These are phyloP conservation scores for Oligia strigilis DNA, from an alignment of 2,888 invertebrate species.

Conservation along the genomic window DNA sequence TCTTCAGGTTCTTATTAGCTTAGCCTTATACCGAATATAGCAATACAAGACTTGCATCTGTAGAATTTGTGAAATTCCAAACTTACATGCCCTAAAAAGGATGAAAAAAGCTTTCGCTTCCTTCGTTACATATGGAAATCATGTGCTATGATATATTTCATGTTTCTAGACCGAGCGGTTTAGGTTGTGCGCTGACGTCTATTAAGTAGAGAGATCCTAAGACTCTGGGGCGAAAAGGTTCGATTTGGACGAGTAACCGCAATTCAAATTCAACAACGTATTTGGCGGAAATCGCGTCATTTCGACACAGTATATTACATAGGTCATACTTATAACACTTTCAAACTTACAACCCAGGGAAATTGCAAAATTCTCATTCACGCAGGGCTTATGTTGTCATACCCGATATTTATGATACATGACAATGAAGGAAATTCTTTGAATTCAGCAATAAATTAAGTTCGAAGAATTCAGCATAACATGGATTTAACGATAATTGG, in stretches of 20 bases:
- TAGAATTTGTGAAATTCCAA: neutral
- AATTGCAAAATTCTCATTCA: neutral
- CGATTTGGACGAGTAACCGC: neutral
- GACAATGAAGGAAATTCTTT: neutral
- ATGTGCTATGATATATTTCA: neutral
- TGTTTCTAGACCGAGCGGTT: neutral
- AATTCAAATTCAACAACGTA: neutral
- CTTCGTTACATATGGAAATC: neutral
- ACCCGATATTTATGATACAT: neutral
- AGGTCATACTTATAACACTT: too few relatives aligned
- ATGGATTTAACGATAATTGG: constrained; percentile 24
- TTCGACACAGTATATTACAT: too few relatives aligned
- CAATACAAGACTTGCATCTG: neutral
- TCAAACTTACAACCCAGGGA: neutral
- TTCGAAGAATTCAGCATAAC: neutral
- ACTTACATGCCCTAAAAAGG: neutral
- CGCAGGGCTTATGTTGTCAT: too few relatives aligned
- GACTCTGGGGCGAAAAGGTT: neutral
- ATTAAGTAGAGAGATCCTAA: neutral
- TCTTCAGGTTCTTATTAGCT: neutral
- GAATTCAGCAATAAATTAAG: neutral
- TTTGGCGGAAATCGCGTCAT: neutral
- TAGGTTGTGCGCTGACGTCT: neutral
- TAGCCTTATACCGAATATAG: too few relatives aligned
- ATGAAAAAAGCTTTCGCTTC: neutral